Conservation (phyloP, 1,140 invertebrate genomes). For the Leguminivora glycinivorella region DNA sequence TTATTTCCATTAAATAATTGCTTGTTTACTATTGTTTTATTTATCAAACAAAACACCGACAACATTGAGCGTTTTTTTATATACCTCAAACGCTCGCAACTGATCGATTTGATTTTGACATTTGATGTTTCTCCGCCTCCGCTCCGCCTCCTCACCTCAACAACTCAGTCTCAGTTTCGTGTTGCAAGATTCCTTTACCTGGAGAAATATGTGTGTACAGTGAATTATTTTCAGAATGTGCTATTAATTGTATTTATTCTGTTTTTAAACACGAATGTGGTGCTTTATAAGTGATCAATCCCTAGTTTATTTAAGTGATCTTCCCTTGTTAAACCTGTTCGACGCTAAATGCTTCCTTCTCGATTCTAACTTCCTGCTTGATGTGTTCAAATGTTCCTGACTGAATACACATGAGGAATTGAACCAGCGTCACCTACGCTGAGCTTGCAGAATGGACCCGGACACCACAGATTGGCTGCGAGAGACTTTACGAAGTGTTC, state of each 20-base stretch:
- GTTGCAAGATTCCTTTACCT: conserved; percentile 12
- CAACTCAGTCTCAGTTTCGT: background rate
- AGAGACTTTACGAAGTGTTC: conserved; percentile 92
- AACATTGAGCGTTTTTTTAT: background rate
- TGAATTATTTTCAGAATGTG: conserved; percentile 9
- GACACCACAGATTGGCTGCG: conserved; percentile 88
- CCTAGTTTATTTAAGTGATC: background rate
- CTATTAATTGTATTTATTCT: background rate
- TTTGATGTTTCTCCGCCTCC: background rate
- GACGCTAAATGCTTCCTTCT: conserved; percentile 19
- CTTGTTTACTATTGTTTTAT: background rate
- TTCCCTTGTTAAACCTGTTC: conserved; percentile 18
- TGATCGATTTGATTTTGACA: conserved; percentile 24
- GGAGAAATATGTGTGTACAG: conserved; percentile 5
- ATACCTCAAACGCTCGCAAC: background rate
- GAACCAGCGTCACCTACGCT: background rate
- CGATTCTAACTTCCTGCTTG: conserved; percentile 55
- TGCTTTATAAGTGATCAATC: conserved; percentile 9
- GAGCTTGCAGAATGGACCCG: conserved; percentile 73
- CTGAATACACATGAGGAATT: conserved; percentile 7
- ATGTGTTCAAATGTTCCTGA: conserved; percentile 42
- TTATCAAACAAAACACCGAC: background rate
- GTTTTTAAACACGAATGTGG: background rate
- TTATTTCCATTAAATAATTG: no score
- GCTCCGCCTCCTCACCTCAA: conserved; percentile 5